Evolutionary conservation across 2,113 vertebrate genomes (phyloP).

Genomic region (Passer montanus): DNA sequence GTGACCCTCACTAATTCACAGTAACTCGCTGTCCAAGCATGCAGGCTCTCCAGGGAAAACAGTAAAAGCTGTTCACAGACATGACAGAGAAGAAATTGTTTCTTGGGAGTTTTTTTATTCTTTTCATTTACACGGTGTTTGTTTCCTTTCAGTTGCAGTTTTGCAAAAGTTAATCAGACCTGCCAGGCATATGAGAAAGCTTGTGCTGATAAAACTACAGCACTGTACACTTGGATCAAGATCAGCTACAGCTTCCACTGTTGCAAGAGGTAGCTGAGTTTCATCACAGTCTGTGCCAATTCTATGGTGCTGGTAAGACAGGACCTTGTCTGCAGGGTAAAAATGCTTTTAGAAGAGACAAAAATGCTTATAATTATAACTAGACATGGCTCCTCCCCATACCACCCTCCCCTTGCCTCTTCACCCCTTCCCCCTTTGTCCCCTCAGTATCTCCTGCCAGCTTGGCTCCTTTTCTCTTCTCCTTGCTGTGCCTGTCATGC

Average conservation of each 20-base stretch:
- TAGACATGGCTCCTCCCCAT: background rate
- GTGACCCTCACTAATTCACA: slow-evolving; percentile 59
- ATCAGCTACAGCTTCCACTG: background rate
- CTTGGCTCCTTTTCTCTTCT: background rate
- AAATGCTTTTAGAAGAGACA: background rate
- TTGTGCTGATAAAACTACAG: background rate
- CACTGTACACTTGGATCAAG: background rate
- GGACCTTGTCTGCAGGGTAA: background rate
- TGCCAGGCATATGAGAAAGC: slow-evolving; percentile 1
- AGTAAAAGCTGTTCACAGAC: slow-evolving; percentile 44
- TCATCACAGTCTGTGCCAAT: background rate
- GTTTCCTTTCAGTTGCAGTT: slow-evolving; percentile 8
- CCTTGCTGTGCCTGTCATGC: background rate
- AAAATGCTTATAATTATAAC: background rate
- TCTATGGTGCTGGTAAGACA: background rate
- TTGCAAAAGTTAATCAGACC: slow-evolving; percentile 31
- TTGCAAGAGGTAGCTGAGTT: background rate
- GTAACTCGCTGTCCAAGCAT: slow-evolving; percentile 36
- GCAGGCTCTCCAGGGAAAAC: slow-evolving; percentile 30
- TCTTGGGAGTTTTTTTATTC: background rate
- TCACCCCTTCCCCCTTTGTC: background rate
- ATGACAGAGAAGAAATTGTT: slow-evolving; percentile 16
- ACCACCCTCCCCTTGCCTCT: background rate
- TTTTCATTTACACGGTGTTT: slow-evolving; percentile 27
- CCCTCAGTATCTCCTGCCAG: background rate